Conservation (phyloP, 2,888 invertebrate species). For the Nycteola revayana region DNA sequence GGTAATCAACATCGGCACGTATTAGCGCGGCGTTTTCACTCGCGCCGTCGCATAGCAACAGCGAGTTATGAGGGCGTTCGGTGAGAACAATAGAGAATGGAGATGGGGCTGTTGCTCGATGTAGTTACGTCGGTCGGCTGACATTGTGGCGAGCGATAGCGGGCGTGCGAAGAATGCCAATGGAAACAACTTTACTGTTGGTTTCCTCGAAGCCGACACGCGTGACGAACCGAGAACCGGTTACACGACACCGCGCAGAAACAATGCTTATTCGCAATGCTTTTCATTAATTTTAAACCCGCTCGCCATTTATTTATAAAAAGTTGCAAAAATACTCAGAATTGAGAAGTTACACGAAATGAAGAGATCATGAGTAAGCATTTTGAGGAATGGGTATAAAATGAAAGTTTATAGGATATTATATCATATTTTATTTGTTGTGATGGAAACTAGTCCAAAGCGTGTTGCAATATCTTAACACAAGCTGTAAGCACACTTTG, state of each 20-base stretch:
- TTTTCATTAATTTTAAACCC: constrained; percentile 61
- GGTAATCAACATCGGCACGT: constrained; percentile 40
- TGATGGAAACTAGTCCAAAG: constrained; percentile 34
- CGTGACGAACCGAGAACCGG: constrained; percentile 68
- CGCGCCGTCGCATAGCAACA: constrained; percentile 45
- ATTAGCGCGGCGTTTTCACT: constrained; percentile 48
- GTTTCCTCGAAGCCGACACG: constrained; percentile 70
- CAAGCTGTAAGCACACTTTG: constrained; percentile 23
- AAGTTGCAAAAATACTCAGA: constrained; percentile 39
- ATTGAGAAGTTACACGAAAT: constrained; percentile 30
- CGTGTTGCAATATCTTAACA: constrained; percentile 38
- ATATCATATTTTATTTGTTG: constrained; percentile 35
- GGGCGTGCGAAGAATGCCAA: constrained; percentile 69
- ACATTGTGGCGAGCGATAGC: constrained; percentile 49
- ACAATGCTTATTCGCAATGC: constrained; percentile 66
- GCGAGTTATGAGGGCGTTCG: constrained; percentile 32
- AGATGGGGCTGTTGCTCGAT: constrained; percentile 45
- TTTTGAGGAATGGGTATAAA: constrained; percentile 29
- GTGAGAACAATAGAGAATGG: constrained; percentile 50
- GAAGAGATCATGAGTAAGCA: constrained; percentile 27
- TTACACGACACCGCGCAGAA: constrained; percentile 68
- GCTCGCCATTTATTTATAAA: constrained; percentile 45
- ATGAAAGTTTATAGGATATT: constrained; percentile 39
- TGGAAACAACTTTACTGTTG: constrained; percentile 70
- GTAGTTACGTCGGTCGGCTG: constrained; percentile 40